These are phyloP conservation scores for Dyspetes luteomarginatus DNA, from an alignment of 2,888 invertebrate genomes.

Conservation along the genomic window DNA sequence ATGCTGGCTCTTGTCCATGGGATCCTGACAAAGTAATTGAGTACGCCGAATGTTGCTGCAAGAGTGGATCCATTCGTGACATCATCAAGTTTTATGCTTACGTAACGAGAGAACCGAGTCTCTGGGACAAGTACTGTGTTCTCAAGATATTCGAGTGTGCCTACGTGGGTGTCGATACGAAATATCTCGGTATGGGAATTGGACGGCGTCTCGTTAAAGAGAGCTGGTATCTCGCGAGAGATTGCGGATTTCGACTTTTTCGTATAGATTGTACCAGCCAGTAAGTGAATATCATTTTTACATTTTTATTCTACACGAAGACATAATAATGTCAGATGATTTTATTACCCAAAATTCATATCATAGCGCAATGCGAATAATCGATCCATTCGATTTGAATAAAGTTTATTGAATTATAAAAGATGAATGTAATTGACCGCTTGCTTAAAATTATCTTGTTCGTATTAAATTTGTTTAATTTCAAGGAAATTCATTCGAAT, in stretches of 20 bases:
- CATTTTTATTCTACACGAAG: not conserved
- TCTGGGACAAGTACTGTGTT: slow-evolving; percentile 71
- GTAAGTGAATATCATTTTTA: slow-evolving; percentile 65
- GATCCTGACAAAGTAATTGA: slow-evolving; percentile 52
- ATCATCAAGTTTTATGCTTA: slow-evolving; percentile 74
- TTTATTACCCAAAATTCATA: not conserved
- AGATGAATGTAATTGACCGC: too few relatives aligned
- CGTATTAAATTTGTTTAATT: too few relatives aligned
- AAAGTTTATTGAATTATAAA: too few relatives aligned
- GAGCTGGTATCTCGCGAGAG: slow-evolving; percentile 76
- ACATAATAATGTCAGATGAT: not conserved
- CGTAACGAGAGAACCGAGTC: slow-evolving; percentile 66
- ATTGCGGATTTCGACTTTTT: slow-evolving; percentile 74
- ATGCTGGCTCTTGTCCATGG: slow-evolving; percentile 67
- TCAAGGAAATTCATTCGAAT: too few relatives aligned
- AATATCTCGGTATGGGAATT: slow-evolving; percentile 71
- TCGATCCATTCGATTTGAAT: too few relatives aligned
- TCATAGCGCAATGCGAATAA: too few relatives aligned
- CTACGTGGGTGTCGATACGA: slow-evolving; percentile 71
- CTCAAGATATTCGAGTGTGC: slow-evolving; percentile 73
- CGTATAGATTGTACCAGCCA: slow-evolving; percentile 76
- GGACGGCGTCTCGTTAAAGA: slow-evolving; percentile 73
- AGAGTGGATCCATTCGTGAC: slow-evolving; percentile 60
- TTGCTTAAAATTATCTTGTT: too few relatives aligned
- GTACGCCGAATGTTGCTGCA: slow-evolving; percentile 67